phyloP scores from a whole-genome alignment of 2,888 invertebrate species.

The Morpho deidamia region DNA sequence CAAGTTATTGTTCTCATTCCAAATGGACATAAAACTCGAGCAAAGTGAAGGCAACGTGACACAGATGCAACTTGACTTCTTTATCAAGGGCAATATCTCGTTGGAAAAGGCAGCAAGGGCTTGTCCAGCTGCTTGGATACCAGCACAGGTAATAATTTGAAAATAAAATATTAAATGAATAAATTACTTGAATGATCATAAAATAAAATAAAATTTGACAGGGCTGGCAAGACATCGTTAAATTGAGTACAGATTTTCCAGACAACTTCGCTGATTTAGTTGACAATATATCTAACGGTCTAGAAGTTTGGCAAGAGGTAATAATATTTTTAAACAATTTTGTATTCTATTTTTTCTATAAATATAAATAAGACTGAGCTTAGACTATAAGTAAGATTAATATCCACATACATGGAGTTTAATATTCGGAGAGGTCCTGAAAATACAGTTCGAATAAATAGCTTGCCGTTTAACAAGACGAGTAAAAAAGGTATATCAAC shows the following conservation, averaged over 20 bases:
- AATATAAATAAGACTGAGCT: too few species aligned
- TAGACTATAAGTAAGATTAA: too few species aligned
- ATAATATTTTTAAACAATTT: too few species aligned
- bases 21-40: conserved; percentile 91
- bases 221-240: conserved; percentile 91
- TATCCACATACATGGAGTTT: too few species aligned
- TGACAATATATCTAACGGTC: conserved; percentile 75
- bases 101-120: conserved; percentile 83
- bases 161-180: background rate
- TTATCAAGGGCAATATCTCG: conserved; percentile 91
- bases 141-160: conserved; percentile 59
- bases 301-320: conserved; percentile 83
- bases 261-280: conserved; percentile 82
- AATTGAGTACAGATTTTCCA: conserved; percentile 83
- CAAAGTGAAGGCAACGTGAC: conserved; percentile 81
- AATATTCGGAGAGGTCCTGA: too few species aligned
- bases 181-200: background rate
- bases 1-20: conserved; percentile 93
- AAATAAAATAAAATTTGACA: conserved; percentile 37
- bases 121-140: conserved; percentile 86
- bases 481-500: too few species aligned
- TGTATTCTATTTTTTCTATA: too few species aligned
- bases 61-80: conserved; percentile 90
- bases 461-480: too few species aligned
- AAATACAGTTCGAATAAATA: too few species aligned